Conservation (phyloP, 2,797 vertebrate genomes). For the Hoplostethus mediterraneus region DNA sequence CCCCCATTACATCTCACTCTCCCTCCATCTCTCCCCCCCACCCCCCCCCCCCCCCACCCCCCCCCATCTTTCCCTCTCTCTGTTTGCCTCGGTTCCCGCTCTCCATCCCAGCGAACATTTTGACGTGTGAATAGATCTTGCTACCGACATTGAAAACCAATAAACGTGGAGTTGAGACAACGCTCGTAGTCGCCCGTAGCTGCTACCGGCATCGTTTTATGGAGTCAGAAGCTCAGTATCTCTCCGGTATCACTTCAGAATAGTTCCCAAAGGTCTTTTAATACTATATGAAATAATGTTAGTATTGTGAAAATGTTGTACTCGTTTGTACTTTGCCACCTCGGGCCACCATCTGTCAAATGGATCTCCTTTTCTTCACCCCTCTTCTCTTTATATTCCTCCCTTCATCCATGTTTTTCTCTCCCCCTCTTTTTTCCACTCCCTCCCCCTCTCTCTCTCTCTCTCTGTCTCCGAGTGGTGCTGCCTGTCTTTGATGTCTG, state of each 20-base stretch:
- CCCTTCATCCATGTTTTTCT: background rate
- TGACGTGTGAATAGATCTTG: too few relatives aligned
- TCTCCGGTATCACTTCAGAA: too few relatives aligned
- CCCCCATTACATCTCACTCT: background rate
- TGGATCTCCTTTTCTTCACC: conserved; percentile 2
- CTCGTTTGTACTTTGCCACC: conserved; percentile 1
- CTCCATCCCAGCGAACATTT: background rate
- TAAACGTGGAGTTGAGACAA: too few relatives aligned
- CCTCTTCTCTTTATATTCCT: conserved; percentile 9
- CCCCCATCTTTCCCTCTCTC: background rate
- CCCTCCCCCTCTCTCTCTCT: conserved; percentile 22
- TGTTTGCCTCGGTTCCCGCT: background rate
- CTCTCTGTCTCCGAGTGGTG: conserved; percentile 21
- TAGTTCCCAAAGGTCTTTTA: background rate
- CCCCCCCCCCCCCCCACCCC: too few relatives aligned
- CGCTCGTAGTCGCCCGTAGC: too few relatives aligned
- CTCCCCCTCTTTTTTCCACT: background rate
- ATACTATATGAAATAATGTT: background rate
- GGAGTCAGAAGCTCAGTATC: too few relatives aligned
- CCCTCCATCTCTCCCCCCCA: background rate
- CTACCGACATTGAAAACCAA: too few relatives aligned
- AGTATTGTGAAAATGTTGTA: background rate
- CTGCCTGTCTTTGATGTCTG: conserved; percentile 70
- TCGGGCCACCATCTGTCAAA: conserved; percentile 14
- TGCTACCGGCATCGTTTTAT: too few relatives aligned